A percentile compares a stretch with the other conserved stretches of the same genome.
Conservation (phyloP, 2,888 invertebrate species). For the Pyrrhosoma nymphula region DNA sequence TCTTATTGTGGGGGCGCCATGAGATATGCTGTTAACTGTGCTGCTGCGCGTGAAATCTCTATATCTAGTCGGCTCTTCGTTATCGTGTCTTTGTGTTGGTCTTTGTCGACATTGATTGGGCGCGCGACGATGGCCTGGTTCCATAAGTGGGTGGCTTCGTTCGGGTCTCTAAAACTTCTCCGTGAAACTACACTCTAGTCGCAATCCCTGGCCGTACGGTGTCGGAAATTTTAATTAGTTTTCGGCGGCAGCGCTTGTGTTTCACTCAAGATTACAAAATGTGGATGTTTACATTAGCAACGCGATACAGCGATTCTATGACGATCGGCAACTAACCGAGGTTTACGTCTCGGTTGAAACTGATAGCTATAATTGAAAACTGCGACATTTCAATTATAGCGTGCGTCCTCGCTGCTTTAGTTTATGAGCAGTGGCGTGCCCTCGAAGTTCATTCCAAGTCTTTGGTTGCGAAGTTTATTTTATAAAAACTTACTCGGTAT, state of each 20-base stretch:
- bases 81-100: neutral
- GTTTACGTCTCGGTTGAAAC: neutral
- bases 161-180: neutral
- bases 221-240: neutral
- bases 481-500: no score
- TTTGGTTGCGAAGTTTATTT: no score
- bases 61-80: neutral
- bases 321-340: neutral
- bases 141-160: neutral
- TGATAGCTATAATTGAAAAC: neutral
- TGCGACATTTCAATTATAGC: neutral
- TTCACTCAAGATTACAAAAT: neutral
- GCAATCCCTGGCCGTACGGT: neutral
- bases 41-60: neutral
- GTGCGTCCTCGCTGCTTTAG: neutral
- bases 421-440: no score
- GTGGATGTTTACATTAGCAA: neutral
- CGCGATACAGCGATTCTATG: neutral
- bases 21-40: neutral
- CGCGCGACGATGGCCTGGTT: neutral
- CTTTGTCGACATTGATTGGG: neutral
- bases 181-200: neutral
- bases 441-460: no score
- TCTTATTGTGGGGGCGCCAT: no score
- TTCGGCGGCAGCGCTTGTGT: neutral